Base-by-base conservation (phyloP, 2,888 invertebrate species). In the Andrena bicolor region DNA sequence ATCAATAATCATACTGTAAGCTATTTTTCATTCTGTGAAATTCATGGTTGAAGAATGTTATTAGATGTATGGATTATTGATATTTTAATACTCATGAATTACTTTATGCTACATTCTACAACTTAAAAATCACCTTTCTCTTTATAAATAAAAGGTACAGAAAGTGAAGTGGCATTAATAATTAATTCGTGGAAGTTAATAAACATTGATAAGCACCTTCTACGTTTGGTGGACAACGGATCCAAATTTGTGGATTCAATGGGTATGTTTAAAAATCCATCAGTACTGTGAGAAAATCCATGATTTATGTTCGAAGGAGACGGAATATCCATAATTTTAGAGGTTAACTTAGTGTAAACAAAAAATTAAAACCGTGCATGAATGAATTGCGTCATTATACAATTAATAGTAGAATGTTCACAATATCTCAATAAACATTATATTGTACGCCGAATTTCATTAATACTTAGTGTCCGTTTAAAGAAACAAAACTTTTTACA, bases 221-320 rank as follows among this genome's bases (percentile, higher is more conserved):
- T 91, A 28, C 93, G 90, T 88, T 93, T 94, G 10, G 93, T 93
- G 20, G 92, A 92, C 32, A 92, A 76, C 5, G 91, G 88, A 81
- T 93, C 93, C 63, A 92, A 76, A 48, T 89, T 86, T 23, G 92
- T 88, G 2, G 93, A 90, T 75, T 93, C 94, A 71, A 93, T 88
- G 4, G 93, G 91, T 79, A 93, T 86, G 69, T 90, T 92, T 81
- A 93, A 83, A 83, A 92, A 93, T 32, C 89, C 90, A 66, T 92
- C 93, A 26, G 79, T 86, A 78, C 85, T 88, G 69, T 92, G 92
- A 8, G 88, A 83, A 56, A 91, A 83, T 70, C 83, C 89, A 28
- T 90, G 87, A 73, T 90, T 92, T 77, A 93, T 88, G 58, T 84
- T 91, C 49, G 92, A 89, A 16, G 91, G 87, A 49, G 90, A 89